Conservation (phyloP, 2,797 vertebrate species). For the Peromyscus melanophrys region DNA sequence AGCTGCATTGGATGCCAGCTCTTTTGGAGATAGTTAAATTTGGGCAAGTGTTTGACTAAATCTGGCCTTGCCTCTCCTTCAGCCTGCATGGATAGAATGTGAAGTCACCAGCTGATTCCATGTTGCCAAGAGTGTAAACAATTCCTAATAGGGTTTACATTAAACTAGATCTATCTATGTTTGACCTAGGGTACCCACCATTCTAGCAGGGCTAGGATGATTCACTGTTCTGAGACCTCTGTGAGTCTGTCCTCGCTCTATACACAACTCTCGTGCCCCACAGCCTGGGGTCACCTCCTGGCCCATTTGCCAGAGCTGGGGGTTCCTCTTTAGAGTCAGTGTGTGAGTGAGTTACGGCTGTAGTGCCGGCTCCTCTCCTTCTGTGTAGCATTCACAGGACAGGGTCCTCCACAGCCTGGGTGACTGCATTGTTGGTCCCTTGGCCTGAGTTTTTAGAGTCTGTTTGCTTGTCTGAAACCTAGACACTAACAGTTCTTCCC, state of each 20-base stretch:
- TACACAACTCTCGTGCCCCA: neutral
- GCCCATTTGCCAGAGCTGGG: neutral
- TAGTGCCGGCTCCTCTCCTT: neutral
- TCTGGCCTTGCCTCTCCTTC: conserved; percentile 39
- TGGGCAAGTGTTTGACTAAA: neutral
- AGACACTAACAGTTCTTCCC: neutral
- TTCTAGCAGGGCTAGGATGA: neutral
- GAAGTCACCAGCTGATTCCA: conserved; percentile 22
- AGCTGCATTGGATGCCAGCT: neutral
- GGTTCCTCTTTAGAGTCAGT: neutral
- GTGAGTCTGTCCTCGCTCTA: neutral
- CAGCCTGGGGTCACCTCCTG: neutral
- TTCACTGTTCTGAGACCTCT: neutral
- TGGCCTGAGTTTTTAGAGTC: neutral
- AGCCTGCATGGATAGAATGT: conserved; percentile 5
- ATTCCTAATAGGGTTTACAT: neutral
- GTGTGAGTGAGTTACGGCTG: fast-evolving
- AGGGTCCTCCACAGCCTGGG: neutral
- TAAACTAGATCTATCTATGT: neutral
- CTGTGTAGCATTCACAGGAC: neutral
- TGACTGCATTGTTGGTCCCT: too few species aligned
- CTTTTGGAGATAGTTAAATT: neutral
- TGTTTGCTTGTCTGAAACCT: neutral
- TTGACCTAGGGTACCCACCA: neutral
- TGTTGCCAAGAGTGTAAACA: conserved; percentile 27